Conservation (phyloP, 2,888 invertebrate genomes). For the Zygogramma bicolorata region DNA sequence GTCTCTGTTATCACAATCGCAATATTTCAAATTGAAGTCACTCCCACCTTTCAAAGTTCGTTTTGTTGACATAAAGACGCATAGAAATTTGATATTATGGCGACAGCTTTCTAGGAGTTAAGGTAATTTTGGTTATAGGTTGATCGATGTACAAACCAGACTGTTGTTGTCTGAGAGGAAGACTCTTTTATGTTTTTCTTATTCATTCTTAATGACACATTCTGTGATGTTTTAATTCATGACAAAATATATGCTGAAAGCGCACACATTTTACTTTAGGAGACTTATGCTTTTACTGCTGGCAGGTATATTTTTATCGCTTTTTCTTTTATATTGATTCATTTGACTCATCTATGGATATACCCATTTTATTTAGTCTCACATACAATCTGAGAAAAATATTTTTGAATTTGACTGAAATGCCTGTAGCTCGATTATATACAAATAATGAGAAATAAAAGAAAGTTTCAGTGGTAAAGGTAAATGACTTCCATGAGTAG, state of each 20-base stretch:
- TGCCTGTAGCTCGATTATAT: no score
- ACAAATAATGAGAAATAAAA: no score
- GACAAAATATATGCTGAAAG: slow-evolving; percentile 18
- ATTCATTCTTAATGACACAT: background rate
- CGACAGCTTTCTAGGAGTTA: background rate
- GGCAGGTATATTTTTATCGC: slow-evolving; percentile 29
- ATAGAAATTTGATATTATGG: no score
- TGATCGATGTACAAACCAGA: background rate
- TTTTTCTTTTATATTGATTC: slow-evolving; percentile 20
- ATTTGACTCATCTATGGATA: background rate
- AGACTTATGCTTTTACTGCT: slow-evolving; percentile 30
- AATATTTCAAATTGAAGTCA: no score
- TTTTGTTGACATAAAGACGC: no score
- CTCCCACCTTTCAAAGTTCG: no score
- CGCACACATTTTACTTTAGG: slow-evolving; percentile 21
- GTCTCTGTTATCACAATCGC: no score
- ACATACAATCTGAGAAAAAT: background rate
- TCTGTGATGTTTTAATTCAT: background rate
- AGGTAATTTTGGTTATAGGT: background rate
- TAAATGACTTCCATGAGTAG: no score
- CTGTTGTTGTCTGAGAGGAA: background rate
- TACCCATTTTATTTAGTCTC: background rate
- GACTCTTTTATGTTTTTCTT: background rate
- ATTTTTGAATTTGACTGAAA: no score
- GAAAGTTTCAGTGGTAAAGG: no score